Conservation (phyloP, 2,113 vertebrate genomes). For the Hassar affinis region DNA sequence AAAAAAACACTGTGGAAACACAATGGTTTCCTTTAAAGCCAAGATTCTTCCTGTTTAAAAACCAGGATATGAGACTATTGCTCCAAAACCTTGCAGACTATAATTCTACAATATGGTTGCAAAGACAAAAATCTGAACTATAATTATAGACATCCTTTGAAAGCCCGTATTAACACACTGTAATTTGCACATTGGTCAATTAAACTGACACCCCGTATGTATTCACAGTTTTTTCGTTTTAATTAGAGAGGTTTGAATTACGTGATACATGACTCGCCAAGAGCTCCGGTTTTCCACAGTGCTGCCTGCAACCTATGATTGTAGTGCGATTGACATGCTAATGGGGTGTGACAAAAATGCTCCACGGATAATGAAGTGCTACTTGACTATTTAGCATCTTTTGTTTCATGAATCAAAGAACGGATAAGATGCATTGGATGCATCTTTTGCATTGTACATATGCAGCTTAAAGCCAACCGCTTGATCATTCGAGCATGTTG, state of each 20-base stretch:
- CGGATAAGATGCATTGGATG: too few species aligned
- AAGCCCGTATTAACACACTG: neutral
- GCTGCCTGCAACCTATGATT: neutral
- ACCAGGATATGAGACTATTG: neutral
- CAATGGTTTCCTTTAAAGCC: neutral
- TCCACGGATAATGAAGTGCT: neutral
- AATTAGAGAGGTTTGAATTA: neutral
- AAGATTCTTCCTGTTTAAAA: neutral
- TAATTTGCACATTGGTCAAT: neutral
- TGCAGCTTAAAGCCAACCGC: too few species aligned
- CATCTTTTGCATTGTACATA: too few species aligned
- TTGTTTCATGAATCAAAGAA: too few species aligned
- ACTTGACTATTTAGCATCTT: neutral
- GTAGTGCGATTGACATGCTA: neutral
- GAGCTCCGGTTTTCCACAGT: neutral
- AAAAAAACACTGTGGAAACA: too few species aligned
- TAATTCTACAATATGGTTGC: neutral
- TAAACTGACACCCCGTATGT: neutral
- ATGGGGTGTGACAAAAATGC: neutral
- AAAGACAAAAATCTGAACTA: neutral
- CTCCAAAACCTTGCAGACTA: neutral
- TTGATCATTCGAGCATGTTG: neutral
- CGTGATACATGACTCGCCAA: neutral
- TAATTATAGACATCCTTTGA: neutral
- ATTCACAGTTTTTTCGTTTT: neutral